phyloP scores from a whole-genome alignment of 2,797 vertebrate species.

The Pelodytes ibericus region DNA sequence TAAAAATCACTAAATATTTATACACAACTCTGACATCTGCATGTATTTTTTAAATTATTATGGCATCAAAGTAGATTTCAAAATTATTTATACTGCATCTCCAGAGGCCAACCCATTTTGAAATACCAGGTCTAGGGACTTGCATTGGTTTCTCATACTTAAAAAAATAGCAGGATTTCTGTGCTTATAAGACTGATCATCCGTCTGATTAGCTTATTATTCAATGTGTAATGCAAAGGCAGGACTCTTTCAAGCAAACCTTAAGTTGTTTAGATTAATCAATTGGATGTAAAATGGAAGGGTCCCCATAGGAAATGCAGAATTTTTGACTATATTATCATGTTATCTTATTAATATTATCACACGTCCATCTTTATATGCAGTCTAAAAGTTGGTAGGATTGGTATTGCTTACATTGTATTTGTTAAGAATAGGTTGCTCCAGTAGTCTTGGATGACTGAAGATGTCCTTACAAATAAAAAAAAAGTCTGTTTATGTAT shows the following conservation, averaged over 20 bases:
- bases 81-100: background rate
- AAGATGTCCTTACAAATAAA: too few species aligned
- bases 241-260: constrained; percentile 27
- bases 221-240: constrained; percentile 8
- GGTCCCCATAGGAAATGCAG: constrained; percentile 26
- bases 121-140: background rate
- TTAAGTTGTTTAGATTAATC: constrained; percentile 35
- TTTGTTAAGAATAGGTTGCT: too few species aligned
- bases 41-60: constrained; percentile 4
- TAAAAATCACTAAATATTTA: constrained; percentile 4
- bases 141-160: background rate
- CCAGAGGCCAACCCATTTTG: background rate
- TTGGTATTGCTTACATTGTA: background rate
- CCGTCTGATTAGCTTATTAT: constrained; percentile 3
- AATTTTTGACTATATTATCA: constrained; percentile 17
- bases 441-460: too few species aligned
- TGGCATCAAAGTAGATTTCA: constrained; percentile 1
- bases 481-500: too few species aligned
- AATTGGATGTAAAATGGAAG: constrained; percentile 36
- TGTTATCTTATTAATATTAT: constrained; percentile 40
- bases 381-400: constrained; percentile 3
- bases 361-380: constrained; percentile 13
- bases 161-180: background rate
- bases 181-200: constrained; percentile 12
- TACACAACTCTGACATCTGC: background rate